Conservation (phyloP, 2,113 vertebrate species). For the Oriolus oriolus region DNA sequence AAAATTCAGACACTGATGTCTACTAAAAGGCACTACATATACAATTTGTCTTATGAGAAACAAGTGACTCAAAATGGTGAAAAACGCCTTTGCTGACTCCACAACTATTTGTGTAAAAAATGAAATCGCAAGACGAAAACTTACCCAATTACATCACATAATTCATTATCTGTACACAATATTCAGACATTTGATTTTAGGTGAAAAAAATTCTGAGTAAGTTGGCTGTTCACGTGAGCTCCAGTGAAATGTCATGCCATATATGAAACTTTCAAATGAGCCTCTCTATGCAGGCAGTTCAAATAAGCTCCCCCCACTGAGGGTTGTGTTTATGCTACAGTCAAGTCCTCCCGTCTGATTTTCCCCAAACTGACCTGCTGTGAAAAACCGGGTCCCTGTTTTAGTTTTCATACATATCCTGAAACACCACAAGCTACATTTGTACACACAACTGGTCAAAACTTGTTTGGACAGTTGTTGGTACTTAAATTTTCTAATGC, state of each 20-base stretch:
- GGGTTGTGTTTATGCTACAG: background rate
- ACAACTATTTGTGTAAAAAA: background rate
- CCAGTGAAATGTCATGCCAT: background rate
- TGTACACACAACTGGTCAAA: background rate
- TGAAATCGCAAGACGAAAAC: background rate
- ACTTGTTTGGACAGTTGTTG: background rate
- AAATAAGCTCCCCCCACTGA: background rate
- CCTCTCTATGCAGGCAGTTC: background rate
- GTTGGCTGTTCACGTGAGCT: background rate
- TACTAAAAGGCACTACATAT: background rate
- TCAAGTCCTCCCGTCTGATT: background rate
- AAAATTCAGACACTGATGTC: background rate
- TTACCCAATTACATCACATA: background rate
- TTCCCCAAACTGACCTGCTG: background rate
- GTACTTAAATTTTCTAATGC: background rate
- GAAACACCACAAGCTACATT: background rate
- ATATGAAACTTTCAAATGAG: background rate
- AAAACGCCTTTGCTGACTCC: background rate
- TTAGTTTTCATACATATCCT: background rate
- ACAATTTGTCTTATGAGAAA: background rate
- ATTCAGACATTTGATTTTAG: background rate
- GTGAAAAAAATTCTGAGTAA: background rate
- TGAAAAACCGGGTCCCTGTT: background rate
- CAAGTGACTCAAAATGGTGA: background rate
- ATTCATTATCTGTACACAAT: background rate